Evolutionary conservation across 2,888 invertebrate species (phyloP), one percentile per base, ranked within the genome.

Genomic region (Brenthis daphne): DNA sequence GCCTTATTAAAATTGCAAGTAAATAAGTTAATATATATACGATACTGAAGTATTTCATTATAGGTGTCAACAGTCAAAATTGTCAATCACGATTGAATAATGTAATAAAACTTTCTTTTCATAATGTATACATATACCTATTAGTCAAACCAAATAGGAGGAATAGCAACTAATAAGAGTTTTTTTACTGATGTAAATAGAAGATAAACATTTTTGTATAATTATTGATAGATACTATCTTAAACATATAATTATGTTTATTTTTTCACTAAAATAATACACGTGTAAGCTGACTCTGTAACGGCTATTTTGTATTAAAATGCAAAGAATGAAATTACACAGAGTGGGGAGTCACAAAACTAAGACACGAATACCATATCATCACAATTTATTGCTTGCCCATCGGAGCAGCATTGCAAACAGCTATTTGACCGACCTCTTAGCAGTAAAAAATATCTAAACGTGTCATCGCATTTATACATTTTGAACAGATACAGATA

Each of bases 241-340:
- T 29, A 29, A 29, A 5, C 29, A 29, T 29, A 29, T 29, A 29
- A 0, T 2, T 24, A 24, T 24, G 29, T 29, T 53, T 37, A 16
- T 53, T 53, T 61, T 51, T 63, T 43, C 53, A 37, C 53, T 53
- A 51, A 61, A 37, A 53, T 53, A 53, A 63, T 37, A 50, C 63
- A 63, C 63, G 63, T 51, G 63, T 57, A n/a, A 51, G 33, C 24
- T 61, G 13, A 8, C 50, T 55, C 50, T 37, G 24, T 50, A 56
- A 80, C 75, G 67, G 50, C 76, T 73, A 75, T 64, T 73, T 76
- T 69, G 71, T 76, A 86, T 86, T 82, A 82, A 80, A 82, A 87
- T 86, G 81, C 85, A 85, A 80, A 84, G 81, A 80, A 84, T 83
- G 82, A 82, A 83, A 85, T 85, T 83, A 87, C 84, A 80, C 77